phyloP scores from a whole-genome alignment of 2,113 vertebrate genomes.

The Oncorhynchus kisutch region DNA sequence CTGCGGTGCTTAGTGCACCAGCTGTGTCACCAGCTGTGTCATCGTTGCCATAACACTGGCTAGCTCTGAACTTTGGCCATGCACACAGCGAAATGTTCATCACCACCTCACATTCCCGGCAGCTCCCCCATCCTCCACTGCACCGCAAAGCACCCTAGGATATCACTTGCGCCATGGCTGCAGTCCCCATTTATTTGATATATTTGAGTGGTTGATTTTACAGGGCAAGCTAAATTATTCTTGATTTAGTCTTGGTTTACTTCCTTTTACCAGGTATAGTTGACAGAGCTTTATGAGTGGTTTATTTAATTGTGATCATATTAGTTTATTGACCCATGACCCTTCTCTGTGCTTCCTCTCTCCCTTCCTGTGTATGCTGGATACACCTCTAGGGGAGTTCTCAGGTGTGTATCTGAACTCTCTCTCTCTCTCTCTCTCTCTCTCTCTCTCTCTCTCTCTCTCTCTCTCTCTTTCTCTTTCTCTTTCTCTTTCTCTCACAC shows the following conservation, averaged over 20 bases:
- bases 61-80: constrained; percentile 26
- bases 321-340: constrained; percentile 66
- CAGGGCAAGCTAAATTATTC: background rate
- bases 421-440: constrained; percentile 57
- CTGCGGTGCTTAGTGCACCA: background rate
- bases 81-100: background rate
- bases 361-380: constrained; percentile 80
- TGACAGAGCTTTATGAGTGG: constrained; percentile 15
- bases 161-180: constrained; percentile 62
- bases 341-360: constrained; percentile 70
- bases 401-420: constrained; percentile 94
- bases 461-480: too few species aligned
- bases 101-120: background rate
- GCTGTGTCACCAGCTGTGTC: constrained; percentile 3
- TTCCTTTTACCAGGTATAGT: background rate
- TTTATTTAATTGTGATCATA: constrained; percentile 49
- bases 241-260: background rate
- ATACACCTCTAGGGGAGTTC: constrained; percentile 92
- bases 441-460: constrained; percentile 47
- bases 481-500: background rate
- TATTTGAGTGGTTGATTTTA: constrained; percentile 7
- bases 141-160: too few species aligned
- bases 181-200: constrained; percentile 49
- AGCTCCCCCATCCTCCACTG: constrained; percentile 41
- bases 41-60: background rate